Percentiles rank a stretch among this genome's conserved stretches.
phyloP scores from a whole-genome alignment of 2,797 vertebrate genomes.

The Prionace glauca region DNA sequence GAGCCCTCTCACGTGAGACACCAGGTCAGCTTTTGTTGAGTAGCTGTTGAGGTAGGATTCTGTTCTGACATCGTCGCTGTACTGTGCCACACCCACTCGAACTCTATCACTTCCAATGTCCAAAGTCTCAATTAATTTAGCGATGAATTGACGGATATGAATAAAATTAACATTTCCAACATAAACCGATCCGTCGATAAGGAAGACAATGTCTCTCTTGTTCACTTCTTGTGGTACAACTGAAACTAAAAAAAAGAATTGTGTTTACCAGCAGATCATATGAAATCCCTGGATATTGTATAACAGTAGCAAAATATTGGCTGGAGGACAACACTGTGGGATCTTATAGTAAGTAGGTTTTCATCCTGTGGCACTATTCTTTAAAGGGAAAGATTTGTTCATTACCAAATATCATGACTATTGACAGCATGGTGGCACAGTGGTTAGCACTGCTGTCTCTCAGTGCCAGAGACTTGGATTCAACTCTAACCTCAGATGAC shows the following conservation, averaged over 20 bases:
- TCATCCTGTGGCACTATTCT: neutral
- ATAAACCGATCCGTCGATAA: slow-evolving; percentile 88
- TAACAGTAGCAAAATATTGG: neutral
- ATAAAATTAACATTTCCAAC: slow-evolving; percentile 74
- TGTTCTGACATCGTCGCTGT: slow-evolving; percentile 70
- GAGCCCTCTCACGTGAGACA: slow-evolving; percentile 67
- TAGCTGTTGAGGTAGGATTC: slow-evolving; percentile 81
- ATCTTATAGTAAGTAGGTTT: neutral
- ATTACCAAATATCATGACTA: neutral
- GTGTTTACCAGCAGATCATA: neutral
- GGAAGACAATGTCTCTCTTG: slow-evolving; percentile 88
- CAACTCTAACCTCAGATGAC: too few relatives aligned
- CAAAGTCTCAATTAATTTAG: slow-evolving; percentile 71
- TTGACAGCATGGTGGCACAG: neutral
- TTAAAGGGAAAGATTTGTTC: neutral
- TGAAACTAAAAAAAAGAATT: neutral
- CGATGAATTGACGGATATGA: slow-evolving; percentile 77
- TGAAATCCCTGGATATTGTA: neutral
- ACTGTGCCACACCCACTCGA: slow-evolving; percentile 85
- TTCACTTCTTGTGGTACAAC: neutral
- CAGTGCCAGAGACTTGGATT: too few relatives aligned
- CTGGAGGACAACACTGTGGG: neutral
- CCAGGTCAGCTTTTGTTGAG: slow-evolving; percentile 67
- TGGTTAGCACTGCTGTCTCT: too few relatives aligned
- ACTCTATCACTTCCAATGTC: slow-evolving; percentile 75